These are phyloP conservation scores for Rhizomys pruinosus DNA, from an alignment of 2,113 vertebrate genomes.

Conservation along the genomic window DNA sequence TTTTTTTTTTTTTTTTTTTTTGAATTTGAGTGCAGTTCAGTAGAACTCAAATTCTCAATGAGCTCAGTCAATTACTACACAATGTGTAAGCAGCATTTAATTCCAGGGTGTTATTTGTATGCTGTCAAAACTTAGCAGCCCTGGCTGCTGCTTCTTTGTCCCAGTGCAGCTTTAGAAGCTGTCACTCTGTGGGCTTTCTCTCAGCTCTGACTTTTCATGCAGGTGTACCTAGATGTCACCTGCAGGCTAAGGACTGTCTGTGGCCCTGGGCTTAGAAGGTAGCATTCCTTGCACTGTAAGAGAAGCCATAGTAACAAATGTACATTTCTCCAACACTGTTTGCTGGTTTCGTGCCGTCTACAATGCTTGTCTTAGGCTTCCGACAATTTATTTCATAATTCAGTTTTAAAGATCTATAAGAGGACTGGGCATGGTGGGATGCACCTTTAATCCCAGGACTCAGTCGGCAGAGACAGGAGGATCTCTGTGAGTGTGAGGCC, in stretches of 20 bases:
- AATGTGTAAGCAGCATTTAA: background rate
- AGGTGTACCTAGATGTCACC: background rate
- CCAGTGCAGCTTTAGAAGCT: background rate
- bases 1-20: too few relatives aligned
- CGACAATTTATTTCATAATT: background rate
- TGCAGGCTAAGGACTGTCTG: background rate
- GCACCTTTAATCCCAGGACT: too few relatives aligned
- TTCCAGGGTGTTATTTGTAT: background rate
- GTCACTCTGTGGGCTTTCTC: background rate
- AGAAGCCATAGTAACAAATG: background rate
- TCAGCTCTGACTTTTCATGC: background rate
- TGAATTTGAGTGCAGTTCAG: background rate
- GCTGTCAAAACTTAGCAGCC: background rate
- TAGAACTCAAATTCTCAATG: background rate
- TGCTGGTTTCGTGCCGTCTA: background rate
- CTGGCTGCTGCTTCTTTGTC: background rate
- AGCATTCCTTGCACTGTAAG: background rate
- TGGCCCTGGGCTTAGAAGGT: background rate
- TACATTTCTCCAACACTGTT: background rate
- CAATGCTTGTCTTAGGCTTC: background rate
- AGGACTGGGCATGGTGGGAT: too few relatives aligned
- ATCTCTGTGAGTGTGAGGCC: too few relatives aligned
- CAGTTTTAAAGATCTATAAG: background rate
- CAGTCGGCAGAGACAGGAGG: too few relatives aligned
- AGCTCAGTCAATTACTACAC: background rate